Percentiles rank a stretch among this genome's conserved stretches.
phyloP scores from a whole-genome alignment of 1,140 invertebrate species.

The Armadillidium nasatum region DNA sequence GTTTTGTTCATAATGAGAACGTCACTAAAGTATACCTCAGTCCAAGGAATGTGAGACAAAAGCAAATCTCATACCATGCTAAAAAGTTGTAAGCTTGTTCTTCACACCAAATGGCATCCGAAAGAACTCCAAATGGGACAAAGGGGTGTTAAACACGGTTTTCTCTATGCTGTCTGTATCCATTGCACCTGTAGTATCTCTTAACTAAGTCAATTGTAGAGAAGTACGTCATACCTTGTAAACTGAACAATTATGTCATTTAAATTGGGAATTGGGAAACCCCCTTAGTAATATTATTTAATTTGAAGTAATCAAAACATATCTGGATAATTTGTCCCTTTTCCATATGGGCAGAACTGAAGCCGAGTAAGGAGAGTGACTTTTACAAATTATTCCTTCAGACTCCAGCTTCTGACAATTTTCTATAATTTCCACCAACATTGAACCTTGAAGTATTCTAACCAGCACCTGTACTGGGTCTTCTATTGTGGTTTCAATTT shows the following conservation, averaged over 20 bases:
- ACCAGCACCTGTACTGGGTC: no score
- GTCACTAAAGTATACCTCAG: background rate
- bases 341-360: no score
- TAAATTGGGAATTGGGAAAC: background rate
- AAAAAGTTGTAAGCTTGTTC: background rate
- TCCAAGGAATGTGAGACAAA: background rate
- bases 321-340: no score
- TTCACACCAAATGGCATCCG: conserved; percentile 18
- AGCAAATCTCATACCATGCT: background rate
- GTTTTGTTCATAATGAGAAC: background rate
- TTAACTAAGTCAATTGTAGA: conserved; percentile 23
- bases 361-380: no score
- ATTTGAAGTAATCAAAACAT: no score
- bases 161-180: conserved; percentile 18
- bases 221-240: background rate
- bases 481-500: no score
- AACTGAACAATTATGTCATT: conserved; percentile 10
- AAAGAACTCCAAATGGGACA: conserved; percentile 14
- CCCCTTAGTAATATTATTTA: no score
- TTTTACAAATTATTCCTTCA: no score
- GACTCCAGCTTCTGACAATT: no score
- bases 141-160: conserved; percentile 17
- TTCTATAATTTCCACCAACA: no score
- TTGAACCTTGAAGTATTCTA: no score
- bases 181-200: conserved; percentile 17